Evolutionary conservation across 2,888 invertebrate genomes (phyloP).

Genomic region (Athrips mouffetella): DNA sequence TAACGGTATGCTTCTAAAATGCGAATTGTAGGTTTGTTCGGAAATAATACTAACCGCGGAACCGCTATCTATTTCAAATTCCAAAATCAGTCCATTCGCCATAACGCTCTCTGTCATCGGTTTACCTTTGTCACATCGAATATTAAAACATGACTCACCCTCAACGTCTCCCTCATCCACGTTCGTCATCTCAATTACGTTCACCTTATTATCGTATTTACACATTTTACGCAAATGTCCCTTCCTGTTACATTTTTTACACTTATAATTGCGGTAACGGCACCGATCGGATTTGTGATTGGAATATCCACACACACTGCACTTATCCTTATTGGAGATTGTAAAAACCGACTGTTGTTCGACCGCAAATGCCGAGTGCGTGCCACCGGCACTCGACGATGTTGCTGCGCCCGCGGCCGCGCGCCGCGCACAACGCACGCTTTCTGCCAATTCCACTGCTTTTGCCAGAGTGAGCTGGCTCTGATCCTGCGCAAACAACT

Average conservation of each 20-base stretch:
- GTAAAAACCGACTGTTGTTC: too few relatives aligned
- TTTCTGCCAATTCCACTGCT: too few relatives aligned
- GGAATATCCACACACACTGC: conserved; percentile 16
- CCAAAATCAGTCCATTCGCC: background rate
- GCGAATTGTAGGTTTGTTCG: background rate
- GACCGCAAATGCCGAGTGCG: too few relatives aligned
- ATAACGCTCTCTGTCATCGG: background rate
- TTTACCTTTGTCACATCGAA: background rate
- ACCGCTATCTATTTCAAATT: background rate
- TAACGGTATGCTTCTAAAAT: background rate
- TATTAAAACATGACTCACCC: background rate
- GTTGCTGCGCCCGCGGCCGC: too few relatives aligned
- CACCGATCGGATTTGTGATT: conserved; percentile 17
- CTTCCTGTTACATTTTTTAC: conserved; percentile 22
- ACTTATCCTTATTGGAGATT: background rate
- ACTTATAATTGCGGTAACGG: conserved; percentile 17
- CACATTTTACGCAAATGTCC: conserved; percentile 23
- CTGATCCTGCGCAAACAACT: too few relatives aligned
- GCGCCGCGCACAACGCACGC: too few relatives aligned
- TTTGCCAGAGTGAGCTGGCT: too few relatives aligned
- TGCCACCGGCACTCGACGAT: too few relatives aligned
- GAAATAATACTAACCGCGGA: background rate
- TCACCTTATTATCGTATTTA: background rate
- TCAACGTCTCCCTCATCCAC: background rate
- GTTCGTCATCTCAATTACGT: conserved; percentile 16